Percentiles rank a stretch among this genome's conserved stretches.
phyloP scores from a whole-genome alignment of 2,113 vertebrate species.

The Falcunculus frontatus region DNA sequence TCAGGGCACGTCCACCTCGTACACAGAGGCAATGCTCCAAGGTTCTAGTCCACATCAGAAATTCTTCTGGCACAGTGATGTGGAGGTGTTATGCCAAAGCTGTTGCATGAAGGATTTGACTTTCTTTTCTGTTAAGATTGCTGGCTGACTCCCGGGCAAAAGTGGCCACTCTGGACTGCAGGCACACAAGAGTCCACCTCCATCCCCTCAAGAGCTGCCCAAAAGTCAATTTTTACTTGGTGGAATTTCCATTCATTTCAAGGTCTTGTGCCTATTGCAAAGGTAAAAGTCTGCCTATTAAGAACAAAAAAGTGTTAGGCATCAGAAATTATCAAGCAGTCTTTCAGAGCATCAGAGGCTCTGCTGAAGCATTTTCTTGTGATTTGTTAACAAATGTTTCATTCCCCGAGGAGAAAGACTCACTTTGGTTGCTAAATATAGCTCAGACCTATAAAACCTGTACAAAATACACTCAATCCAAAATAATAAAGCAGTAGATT shows the following conservation, averaged over 20 bases:
- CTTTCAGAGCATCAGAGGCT: background rate
- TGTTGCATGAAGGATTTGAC: background rate
- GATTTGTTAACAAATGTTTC: background rate
- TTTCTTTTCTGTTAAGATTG: background rate
- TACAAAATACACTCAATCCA: background rate
- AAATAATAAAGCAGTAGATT: background rate
- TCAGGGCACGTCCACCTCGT: background rate
- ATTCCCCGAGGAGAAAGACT: background rate
- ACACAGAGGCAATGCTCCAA: background rate
- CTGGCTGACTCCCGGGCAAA: background rate
- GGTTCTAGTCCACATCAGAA: background rate
- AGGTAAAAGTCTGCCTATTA: background rate
- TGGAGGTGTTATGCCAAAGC: background rate
- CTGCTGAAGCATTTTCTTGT: background rate
- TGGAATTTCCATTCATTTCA: background rate
- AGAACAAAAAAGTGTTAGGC: background rate
- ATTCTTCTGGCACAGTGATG: background rate
- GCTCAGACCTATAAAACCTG: background rate
- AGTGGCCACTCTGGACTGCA: background rate
- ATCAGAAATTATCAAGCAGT: background rate
- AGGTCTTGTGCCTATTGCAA: background rate
- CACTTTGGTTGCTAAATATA: background rate
- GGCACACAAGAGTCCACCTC: background rate
- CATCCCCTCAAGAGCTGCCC: background rate
- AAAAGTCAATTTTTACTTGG: background rate